Percentiles rank a stretch among this genome's conserved stretches.
phyloP scores from a whole-genome alignment of 2,797 vertebrate species.

The Lindbergichthys nudifrons region DNA sequence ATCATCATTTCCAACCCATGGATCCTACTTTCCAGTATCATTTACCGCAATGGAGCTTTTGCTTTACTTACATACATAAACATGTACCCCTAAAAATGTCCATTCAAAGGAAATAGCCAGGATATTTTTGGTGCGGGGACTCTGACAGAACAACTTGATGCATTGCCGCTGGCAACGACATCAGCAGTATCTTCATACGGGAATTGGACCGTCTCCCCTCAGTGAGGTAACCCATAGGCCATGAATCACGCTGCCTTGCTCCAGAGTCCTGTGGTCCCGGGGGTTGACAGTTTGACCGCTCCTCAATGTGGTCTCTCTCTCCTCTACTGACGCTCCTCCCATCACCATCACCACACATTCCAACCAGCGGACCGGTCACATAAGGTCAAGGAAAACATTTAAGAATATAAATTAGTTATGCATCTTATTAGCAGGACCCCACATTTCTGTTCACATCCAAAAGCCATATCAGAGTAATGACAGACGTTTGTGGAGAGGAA shows the following conservation, averaged over 20 bases:
- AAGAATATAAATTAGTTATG: constrained; percentile 36
- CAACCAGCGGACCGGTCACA: constrained; percentile 75
- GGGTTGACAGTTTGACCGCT: constrained; percentile 78
- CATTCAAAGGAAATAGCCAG: constrained; percentile 57
- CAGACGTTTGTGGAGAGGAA: constrained; percentile 10
- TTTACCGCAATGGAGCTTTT: constrained; percentile 32
- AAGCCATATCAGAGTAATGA: constrained; percentile 30
- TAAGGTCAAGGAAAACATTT: constrained; percentile 73
- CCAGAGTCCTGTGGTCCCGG: constrained; percentile 76
- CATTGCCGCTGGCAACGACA: constrained; percentile 64
- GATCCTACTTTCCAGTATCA: constrained; percentile 24
- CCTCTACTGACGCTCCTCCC: constrained; percentile 70
- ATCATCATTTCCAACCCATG: constrained; percentile 11
- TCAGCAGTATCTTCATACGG: constrained; percentile 65
- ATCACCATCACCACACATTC: constrained; percentile 76
- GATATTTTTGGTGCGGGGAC: constrained; percentile 70
- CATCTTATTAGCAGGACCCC: constrained; percentile 8
- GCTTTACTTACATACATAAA: constrained; percentile 17
- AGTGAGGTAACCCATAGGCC: constrained; percentile 78
- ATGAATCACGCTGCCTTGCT: constrained; percentile 80
- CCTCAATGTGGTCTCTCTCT: constrained; percentile 76
- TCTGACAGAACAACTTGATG: constrained; percentile 74
- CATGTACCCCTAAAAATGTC: constrained; percentile 48
- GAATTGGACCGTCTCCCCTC: constrained; percentile 69
- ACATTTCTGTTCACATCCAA: constrained; percentile 8